These are phyloP conservation scores for Cichladusa arquata DNA, from an alignment of 2,113 vertebrate genomes.

Conservation along the genomic window DNA sequence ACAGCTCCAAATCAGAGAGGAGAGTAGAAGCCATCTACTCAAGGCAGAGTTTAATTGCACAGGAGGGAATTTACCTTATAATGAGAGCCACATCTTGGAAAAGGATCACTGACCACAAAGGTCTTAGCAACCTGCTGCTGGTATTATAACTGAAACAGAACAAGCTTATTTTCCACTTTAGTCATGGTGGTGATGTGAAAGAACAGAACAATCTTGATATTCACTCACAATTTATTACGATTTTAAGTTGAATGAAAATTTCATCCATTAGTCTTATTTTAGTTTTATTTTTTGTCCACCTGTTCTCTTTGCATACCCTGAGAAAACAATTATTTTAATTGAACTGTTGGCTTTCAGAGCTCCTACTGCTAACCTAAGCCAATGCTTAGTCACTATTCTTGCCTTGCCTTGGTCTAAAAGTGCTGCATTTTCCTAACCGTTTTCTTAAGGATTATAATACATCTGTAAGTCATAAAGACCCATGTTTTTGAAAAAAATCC, in stretches of 20 bases:
- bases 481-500: constrained; percentile 1
- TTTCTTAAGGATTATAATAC: constrained; percentile 20
- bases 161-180: not conserved
- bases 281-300: not conserved
- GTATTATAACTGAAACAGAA: not conserved
- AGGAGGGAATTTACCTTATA: not conserved
- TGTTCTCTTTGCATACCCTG: not conserved
- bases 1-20: not conserved
- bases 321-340: constrained; percentile 36
- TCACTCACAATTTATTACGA: not conserved
- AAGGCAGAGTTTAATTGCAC: not conserved
- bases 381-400: not conserved
- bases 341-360: not conserved
- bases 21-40: not conserved
- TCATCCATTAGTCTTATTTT: not conserved
- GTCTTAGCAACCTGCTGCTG: not conserved
- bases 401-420: not conserved
- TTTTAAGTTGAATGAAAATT: not conserved
- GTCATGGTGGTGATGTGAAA: not conserved
- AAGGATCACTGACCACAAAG: not conserved
- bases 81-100: not conserved
- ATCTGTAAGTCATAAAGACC: not conserved
- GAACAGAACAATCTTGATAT: not conserved
- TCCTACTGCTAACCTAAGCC: not conserved
- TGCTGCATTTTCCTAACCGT: constrained; percentile 7